Evolutionary conservation across 2,113 vertebrate genomes (phyloP).

Genomic region (Todiramphus chloris): DNA sequence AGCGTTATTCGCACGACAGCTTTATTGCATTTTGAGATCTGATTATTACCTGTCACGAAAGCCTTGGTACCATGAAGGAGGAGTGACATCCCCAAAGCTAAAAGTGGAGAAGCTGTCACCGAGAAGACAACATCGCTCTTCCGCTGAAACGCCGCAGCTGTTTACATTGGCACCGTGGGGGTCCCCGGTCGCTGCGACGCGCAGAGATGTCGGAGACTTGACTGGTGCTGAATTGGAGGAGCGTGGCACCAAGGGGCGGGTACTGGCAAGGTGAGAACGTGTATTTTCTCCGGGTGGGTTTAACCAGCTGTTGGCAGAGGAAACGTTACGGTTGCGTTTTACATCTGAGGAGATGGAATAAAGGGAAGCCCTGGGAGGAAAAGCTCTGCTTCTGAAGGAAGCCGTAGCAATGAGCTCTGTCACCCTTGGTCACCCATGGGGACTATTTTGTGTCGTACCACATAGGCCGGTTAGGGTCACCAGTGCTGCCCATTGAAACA

Average conservation of each 20-base stretch:
- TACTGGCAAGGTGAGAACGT: background rate
- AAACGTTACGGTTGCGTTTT: background rate
- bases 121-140: background rate
- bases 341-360: rapidly evolving
- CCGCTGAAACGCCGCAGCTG: background rate
- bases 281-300: rapidly evolving
- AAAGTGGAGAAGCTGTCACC: background rate
- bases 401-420: background rate
- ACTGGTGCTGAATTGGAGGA: background rate
- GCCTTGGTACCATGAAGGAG: background rate
- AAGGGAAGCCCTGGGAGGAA: background rate
- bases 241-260: rapidly evolving
- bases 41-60: background rate
- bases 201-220: background rate
- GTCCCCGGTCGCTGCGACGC: rapidly evolving
- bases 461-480: background rate
- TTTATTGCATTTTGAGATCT: background rate
- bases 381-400: background rate
- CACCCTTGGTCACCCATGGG: rapidly evolving
- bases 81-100: background rate
- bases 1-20: background rate
- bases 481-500: background rate
- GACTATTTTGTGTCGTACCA: background rate
- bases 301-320: background rate
- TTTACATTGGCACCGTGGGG: background rate